Evolutionary conservation across 2,797 vertebrate genomes (phyloP).

Genomic region (Alexandromys oeconomus): DNA sequence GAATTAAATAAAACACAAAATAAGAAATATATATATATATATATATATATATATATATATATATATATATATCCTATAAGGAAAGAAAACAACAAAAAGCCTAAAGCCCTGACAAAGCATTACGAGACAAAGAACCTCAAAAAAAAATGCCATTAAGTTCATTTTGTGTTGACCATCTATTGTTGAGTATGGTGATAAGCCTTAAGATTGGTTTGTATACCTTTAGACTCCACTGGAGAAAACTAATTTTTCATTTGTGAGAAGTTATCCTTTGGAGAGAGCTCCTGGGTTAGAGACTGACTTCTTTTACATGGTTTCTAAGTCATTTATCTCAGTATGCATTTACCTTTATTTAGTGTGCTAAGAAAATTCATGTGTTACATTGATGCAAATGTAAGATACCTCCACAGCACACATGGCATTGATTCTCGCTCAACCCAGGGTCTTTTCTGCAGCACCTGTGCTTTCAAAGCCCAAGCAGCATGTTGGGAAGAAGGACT

Average conservation of each 20-base stretch:
- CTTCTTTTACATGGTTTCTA: constrained; percentile 65
- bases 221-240: neutral
- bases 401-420: constrained; percentile 53
- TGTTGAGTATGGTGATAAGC: neutral
- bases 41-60: too few species aligned
- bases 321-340: constrained; percentile 66
- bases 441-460: constrained; percentile 63
- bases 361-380: constrained; percentile 78
- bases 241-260: neutral
- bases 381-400: constrained; percentile 59
- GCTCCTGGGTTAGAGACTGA: constrained; percentile 42
- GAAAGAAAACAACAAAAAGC: neutral
- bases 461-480: constrained; percentile 49
- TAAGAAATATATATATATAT: too few species aligned
- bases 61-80: neutral
- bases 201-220: neutral
- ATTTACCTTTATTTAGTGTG: constrained; percentile 67
- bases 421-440: constrained; percentile 56
- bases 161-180: neutral
- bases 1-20: neutral
- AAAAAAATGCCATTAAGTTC: neutral
- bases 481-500: constrained; percentile 15
- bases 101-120: neutral
- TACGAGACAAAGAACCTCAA: neutral
- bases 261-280: neutral